Evolutionary conservation across 1,140 invertebrate species (phyloP), one percentile per base, ranked within the genome.

Genomic region (Philaenus spumarius): DNA sequence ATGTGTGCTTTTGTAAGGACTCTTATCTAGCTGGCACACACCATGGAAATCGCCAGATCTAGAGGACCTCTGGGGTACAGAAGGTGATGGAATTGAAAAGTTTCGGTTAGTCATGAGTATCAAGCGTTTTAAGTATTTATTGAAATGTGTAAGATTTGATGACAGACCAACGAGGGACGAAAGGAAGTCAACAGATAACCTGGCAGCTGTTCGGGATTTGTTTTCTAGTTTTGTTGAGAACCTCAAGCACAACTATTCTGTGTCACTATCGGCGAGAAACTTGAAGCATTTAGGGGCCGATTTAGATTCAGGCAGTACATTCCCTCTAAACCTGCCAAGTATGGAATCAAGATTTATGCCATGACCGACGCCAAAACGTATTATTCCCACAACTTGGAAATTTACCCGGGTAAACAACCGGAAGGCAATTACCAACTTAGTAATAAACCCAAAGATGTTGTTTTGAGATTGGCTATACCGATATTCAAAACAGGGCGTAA

Each of bases 221-320:
- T 14, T 52, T 14, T 11, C 22, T 35, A 4, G 35, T 3, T 52
- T 52, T 17, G 17, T 6, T 2, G 7, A 9, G 3, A 52, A 52
- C 30, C 35, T 23, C 17, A 30, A 52, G 17, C 35, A 34, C 26
- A n/a, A 2, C 4, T 30, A 17, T n/a, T 6, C 2, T 3, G 30
- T 61, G 20, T 72, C 2, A 73, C 71, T 45, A 61, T 74, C 46
- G 70, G 75, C 63, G 71, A 78, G 62, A 64, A 68, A 50, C 58
- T 77, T 6, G 55, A 66, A 52, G 46, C 62, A n/a, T 77, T 74
- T 55, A 24, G 72, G n/a, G 73, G 71, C 20, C 50, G 68, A 15
- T 75, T 69, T 56, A 6, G 14, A n/a, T 76, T 76, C 50, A 62
- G 64, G 1, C 70, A 73, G 48, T 74, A 71, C 55, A 72, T 77